Evolutionary conservation across 2,797 vertebrate species (phyloP).

Genomic region (Cynodonichthys magdalenae): DNA sequence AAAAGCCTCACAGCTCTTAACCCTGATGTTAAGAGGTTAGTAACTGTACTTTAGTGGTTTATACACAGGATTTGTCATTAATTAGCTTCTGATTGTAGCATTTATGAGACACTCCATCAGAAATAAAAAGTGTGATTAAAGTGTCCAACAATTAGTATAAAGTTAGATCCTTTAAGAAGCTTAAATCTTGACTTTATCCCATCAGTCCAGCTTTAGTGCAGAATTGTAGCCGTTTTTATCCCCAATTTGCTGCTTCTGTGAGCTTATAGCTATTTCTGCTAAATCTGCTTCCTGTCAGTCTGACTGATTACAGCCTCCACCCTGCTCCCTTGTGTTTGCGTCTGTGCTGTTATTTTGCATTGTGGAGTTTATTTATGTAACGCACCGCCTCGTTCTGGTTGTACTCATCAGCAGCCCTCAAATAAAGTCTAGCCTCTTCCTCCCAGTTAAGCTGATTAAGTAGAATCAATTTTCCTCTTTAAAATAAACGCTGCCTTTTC

Average conservation of each 20-base stretch:
- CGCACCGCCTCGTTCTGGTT: conserved; percentile 26
- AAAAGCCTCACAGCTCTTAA: no score
- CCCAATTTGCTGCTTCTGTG: conserved; percentile 30
- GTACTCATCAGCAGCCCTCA: conserved; percentile 23
- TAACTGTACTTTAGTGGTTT: no score
- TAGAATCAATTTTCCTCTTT: conserved; percentile 26
- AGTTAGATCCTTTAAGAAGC: neutral
- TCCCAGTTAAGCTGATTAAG: conserved; percentile 42
- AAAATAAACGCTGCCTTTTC: conserved; percentile 35
- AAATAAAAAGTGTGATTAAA: neutral
- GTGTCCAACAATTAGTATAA: neutral
- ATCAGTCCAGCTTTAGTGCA: conserved; percentile 1
- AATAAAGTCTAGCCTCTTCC: conserved; percentile 26
- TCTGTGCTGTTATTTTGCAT: conserved; percentile 24
- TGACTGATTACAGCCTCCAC: conserved; percentile 60
- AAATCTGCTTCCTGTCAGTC: conserved; percentile 56
- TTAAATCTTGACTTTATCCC: conserved; percentile 3
- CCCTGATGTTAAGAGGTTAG: no score
- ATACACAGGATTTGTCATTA: no score
- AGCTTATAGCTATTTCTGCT: conserved; percentile 36
- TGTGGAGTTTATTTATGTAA: conserved; percentile 49
- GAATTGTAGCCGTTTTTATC: conserved; percentile 15
- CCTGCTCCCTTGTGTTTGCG: conserved; percentile 16
- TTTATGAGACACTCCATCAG: neutral
- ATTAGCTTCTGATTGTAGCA: no score